A percentile compares a stretch with the other conserved stretches of the same genome.
Conservation (phyloP, 2,888 invertebrate species). For the Platycheirus rosarum region DNA sequence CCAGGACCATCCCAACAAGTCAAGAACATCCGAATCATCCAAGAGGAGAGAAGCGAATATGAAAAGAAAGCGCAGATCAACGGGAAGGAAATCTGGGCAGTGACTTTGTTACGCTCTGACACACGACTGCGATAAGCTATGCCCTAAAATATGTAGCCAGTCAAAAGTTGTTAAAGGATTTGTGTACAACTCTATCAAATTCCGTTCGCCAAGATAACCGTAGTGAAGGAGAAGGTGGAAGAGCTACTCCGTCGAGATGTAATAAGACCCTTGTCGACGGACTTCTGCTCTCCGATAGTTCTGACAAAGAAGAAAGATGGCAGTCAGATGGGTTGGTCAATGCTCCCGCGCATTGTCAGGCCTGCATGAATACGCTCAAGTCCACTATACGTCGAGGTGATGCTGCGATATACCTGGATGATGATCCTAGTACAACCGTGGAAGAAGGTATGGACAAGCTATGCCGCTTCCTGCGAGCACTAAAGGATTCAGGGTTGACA, state of each 20-base stretch:
- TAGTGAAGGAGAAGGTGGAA: not conserved
- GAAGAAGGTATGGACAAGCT: not conserved
- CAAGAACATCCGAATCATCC: not conserved
- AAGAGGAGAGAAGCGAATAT: not conserved
- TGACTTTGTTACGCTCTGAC: constrained; percentile 33
- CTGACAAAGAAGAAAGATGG: constrained; percentile 8
- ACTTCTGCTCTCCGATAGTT: not conserved
- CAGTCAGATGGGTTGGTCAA: not conserved
- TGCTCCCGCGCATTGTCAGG: not conserved
- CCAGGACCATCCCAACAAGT: not conserved
- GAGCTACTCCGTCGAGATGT: not conserved
- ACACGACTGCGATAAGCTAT: constrained; percentile 11
- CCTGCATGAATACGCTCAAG: not conserved
- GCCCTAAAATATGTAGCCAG: not conserved
- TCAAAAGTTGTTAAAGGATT: too few relatives aligned
- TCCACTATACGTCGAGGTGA: not conserved
- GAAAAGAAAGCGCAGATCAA: constrained; percentile 23
- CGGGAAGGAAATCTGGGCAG: constrained; percentile 9
- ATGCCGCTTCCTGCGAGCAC: not conserved
- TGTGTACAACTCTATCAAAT: not conserved
- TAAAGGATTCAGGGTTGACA: not conserved
- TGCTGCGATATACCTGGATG: not conserved
- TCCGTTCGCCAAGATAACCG: not conserved
- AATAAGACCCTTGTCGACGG: not conserved
- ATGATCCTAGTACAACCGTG: not conserved